Evolutionary conservation across 2,888 invertebrate species (phyloP), one percentile per base, ranked within the genome.

Genomic region (Ashinkailepas kermadecensis): DNA sequence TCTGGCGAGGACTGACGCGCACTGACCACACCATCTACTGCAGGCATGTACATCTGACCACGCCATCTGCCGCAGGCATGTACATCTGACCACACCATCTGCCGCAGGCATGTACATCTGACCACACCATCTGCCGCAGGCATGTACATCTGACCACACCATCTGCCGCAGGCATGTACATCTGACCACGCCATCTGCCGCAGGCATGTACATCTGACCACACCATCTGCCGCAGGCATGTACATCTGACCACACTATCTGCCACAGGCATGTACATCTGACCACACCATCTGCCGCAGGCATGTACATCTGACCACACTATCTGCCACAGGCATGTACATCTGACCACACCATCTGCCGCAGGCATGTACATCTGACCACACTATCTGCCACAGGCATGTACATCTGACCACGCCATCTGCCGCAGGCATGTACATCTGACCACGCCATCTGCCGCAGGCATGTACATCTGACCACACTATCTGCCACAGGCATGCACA

Each of bases 11-110:
- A 39, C 39, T 39, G 39, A 39, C 39, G 4, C 39, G 39, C 39
- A 1, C 39, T 39, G 39, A 39, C 39, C 39, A 1, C 39, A 39
- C 39, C 39, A 39, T 39, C 39, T 4, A 4, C 39, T 4, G 54
- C 86, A 91, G 92, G 92, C 70, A 92, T 92, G 4, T 89, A 92
- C 82, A 91, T 91, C 18, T n/a, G n/a, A n/a, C n/a, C n/a, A n/a
- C n/a, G n/a, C n/a, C 39, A 39, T 39, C 39, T 4, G 39, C 39
- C 39, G 54, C 86, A 91, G 92, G 92, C 70, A 92, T 92, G 4
- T 89, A 92, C 82, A 91, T 91, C 18, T n/a, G n/a, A n/a, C n/a
- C n/a, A n/a, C n/a, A n/a, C n/a, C 39, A 39, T 39, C 39, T 4
- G 39, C 39, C 39, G 54, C 86, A 91, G 92, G 92, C 70, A 92